phyloP scores from a whole-genome alignment of 2,888 invertebrate genomes.

The Lasioglossum oenotherae region DNA sequence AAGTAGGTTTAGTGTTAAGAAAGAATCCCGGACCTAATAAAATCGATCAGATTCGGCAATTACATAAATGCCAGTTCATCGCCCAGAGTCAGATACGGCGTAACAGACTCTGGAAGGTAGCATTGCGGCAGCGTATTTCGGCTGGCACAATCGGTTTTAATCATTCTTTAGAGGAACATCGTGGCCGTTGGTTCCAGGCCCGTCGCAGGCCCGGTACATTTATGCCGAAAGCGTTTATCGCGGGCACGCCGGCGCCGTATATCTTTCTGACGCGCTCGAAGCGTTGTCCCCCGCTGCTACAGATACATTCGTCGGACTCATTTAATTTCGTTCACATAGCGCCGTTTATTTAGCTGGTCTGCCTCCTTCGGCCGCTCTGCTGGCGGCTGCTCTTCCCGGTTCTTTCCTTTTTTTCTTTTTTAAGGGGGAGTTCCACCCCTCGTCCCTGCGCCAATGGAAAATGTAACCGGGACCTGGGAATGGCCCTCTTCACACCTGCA shows the following conservation, averaged over 20 bases:
- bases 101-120: not conserved
- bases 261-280: slow-evolving; percentile 65
- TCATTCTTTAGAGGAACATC: slow-evolving; percentile 50
- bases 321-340: slow-evolving; percentile 69
- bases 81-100: not conserved
- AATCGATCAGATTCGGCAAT: not conserved
- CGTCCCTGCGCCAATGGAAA: slow-evolving; percentile 53
- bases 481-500: slow-evolving; percentile 65
- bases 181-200: slow-evolving; percentile 37
- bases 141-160: slow-evolving; percentile 18
- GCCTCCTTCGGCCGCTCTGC: slow-evolving; percentile 13
- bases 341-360: slow-evolving; percentile 60
- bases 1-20: too few relatives aligned
- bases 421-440: not conserved
- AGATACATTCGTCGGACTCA: slow-evolving; percentile 63
- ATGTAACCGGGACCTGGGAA: slow-evolving; percentile 59
- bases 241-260: slow-evolving; percentile 63
- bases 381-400: not conserved
- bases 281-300: slow-evolving; percentile 39
- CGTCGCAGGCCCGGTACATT: slow-evolving; percentile 40
- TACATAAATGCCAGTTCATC: slow-evolving; percentile 15
- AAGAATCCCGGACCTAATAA: not conserved
- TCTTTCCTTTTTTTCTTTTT: not conserved
- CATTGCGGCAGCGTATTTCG: not conserved
- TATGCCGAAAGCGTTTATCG: slow-evolving; percentile 65